Percentiles rank a stretch among this genome's conserved stretches.
These are phyloP conservation scores for Caranx ignobilis DNA, from an alignment of 2,113 vertebrate genomes.

Conservation along the genomic window DNA sequence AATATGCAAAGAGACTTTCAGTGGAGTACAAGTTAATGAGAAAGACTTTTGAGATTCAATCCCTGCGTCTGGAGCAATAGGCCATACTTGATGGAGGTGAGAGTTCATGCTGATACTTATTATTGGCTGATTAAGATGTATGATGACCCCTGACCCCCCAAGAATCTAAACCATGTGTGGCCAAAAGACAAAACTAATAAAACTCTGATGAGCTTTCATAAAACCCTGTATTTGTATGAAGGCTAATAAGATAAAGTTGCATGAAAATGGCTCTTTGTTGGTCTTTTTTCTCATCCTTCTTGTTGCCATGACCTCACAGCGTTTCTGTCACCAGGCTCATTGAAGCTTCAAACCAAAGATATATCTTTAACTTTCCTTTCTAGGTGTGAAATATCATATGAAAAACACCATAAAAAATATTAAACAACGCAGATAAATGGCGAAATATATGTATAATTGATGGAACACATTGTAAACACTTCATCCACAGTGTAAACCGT, in stretches of 20 bases:
- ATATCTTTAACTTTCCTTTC: not conserved
- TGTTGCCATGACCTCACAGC: not conserved
- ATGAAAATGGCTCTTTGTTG: conserved; percentile 28
- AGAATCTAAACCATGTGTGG: conserved; percentile 80
- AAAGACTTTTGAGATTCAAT: conserved; percentile 6
- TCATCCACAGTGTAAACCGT: conserved; percentile 20
- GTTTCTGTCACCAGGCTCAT: conserved; percentile 4
- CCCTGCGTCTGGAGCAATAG: conserved; percentile 9
- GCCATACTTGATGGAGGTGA: conserved; percentile 49
- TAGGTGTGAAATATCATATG: conserved; percentile 26
- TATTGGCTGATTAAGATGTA: conserved; percentile 74
- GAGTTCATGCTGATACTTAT: conserved; percentile 75
- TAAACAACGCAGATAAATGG: conserved; percentile 23
- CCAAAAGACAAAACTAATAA: conserved; percentile 63
- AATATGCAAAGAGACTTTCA: conserved; percentile 14
- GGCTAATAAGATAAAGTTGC: conserved; percentile 37
- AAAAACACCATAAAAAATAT: conserved; percentile 38
- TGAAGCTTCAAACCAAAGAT: not conserved
- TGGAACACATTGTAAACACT: conserved; percentile 41
- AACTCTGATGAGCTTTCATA: conserved; percentile 39
- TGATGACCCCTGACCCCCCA: conserved; percentile 69
- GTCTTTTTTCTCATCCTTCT: not conserved
- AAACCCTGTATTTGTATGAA: conserved; percentile 17
- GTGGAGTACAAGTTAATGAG: conserved; percentile 16
- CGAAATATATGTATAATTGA: conserved; percentile 1